phyloP scores from a whole-genome alignment of 2,888 invertebrate genomes.

The Erynnis tages region DNA sequence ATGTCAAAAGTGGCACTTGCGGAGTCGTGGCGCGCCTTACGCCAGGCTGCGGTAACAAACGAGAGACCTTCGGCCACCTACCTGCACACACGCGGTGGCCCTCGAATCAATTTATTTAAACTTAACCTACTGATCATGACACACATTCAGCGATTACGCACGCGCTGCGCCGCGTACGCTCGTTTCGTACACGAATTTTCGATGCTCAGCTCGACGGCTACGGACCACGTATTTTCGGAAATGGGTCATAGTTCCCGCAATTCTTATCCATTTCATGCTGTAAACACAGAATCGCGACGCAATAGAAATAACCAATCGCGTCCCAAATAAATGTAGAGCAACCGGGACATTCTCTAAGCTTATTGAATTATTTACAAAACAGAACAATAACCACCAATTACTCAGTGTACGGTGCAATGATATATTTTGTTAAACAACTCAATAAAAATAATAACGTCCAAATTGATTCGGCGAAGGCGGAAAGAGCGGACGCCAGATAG shows the following conservation, averaged over 20 bases:
- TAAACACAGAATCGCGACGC: no score
- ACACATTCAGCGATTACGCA: constrained; percentile 74
- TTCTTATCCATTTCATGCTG: background rate
- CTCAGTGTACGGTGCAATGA: constrained; percentile 3
- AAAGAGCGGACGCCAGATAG: constrained; percentile 77
- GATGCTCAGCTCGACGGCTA: constrained; percentile 36
- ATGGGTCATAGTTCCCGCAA: constrained; percentile 36
- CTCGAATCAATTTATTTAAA: constrained; percentile 73
- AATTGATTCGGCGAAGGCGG: constrained; percentile 79
- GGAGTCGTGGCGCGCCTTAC: constrained; percentile 6
- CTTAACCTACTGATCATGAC: constrained; percentile 82
- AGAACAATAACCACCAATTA: constrained; percentile 9
- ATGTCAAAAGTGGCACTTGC: constrained; percentile 15
- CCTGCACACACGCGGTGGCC: constrained; percentile 50
- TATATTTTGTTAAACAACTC: constrained; percentile 36
- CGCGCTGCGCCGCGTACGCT: constrained; percentile 54
- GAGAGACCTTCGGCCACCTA: constrained; percentile 47
- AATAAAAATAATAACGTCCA: constrained; percentile 69
- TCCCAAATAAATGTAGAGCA: no score
- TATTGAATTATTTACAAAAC: constrained; percentile 3
- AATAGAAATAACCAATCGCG: no score
- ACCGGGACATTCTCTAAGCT: no score
- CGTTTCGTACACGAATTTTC: constrained; percentile 50
- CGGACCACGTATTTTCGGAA: constrained; percentile 33
- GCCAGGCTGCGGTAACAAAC: constrained; percentile 8